These are phyloP conservation scores for Xanthostigma xanthostigma DNA, from an alignment of 2,888 invertebrate genomes.

Conservation along the genomic window DNA sequence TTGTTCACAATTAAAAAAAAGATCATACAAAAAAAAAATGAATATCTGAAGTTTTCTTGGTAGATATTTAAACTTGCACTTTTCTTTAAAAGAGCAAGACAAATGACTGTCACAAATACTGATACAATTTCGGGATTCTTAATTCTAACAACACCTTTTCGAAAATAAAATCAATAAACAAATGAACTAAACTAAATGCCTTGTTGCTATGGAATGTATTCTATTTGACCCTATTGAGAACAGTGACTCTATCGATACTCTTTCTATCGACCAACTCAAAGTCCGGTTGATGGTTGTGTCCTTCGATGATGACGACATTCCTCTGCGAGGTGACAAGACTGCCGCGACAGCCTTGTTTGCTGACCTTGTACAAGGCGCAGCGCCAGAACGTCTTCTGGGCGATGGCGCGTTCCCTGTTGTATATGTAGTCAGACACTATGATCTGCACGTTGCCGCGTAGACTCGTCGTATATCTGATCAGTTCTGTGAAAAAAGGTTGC, in stretches of 20 bases:
- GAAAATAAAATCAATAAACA: too few relatives aligned
- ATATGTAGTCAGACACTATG: conserved; percentile 6
- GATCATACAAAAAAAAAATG: too few relatives aligned
- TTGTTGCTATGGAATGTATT: too few relatives aligned
- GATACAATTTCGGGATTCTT: too few relatives aligned
- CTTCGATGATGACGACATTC: conserved; percentile 10
- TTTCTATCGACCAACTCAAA: conserved; percentile 12
- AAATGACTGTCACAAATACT: too few relatives aligned
- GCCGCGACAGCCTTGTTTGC: conserved; percentile 1
- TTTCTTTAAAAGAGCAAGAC: too few relatives aligned
- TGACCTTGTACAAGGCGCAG: neutral
- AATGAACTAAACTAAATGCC: too few relatives aligned
- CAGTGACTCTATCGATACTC: conserved; percentile 9
- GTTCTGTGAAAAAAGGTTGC: neutral
- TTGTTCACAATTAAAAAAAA: too few relatives aligned
- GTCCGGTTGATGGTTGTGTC: conserved; percentile 16
- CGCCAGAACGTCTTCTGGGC: conserved; percentile 5
- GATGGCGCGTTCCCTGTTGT: conserved; percentile 1
- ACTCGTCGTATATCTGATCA: neutral
- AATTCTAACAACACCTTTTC: too few relatives aligned
- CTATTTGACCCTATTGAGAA: neutral
- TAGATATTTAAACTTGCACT: too few relatives aligned
- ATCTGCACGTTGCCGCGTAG: conserved; percentile 1
- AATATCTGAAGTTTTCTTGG: too few relatives aligned
- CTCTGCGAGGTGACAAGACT: neutral